Conservation (phyloP, 2,888 invertebrate species). For the Pyralis farinalis region DNA sequence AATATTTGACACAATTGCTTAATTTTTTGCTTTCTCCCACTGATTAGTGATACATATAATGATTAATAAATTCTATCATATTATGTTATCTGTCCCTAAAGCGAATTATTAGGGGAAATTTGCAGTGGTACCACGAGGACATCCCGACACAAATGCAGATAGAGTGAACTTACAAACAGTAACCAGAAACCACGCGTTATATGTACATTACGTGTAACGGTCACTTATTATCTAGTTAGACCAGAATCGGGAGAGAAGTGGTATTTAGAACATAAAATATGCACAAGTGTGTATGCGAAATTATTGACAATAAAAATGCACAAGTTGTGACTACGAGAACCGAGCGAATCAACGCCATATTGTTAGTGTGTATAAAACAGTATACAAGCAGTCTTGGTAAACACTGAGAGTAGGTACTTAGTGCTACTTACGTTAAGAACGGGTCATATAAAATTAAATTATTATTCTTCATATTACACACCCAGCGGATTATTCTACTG, state of each 20-base stretch:
- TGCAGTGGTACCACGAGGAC: not conserved
- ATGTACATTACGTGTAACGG: slow-evolving; percentile 19
- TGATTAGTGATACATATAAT: too few species aligned
- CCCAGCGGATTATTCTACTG: slow-evolving; percentile 54
- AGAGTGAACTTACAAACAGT: slow-evolving; percentile 14
- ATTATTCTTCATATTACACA: slow-evolving; percentile 65
- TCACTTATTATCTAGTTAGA: slow-evolving; percentile 53
- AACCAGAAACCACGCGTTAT: slow-evolving; percentile 19
- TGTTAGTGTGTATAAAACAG: slow-evolving; percentile 66
- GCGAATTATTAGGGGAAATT: too few species aligned
- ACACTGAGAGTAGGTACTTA: slow-evolving; percentile 78
- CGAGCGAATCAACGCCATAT: slow-evolving; percentile 47
- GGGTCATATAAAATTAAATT: slow-evolving; percentile 73
- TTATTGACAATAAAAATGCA: slow-evolving; percentile 77
- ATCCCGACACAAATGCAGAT: slow-evolving; percentile 8
- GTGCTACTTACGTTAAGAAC: slow-evolving; percentile 67
- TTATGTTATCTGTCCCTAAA: too few species aligned
- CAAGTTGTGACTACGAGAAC: slow-evolving; percentile 75
- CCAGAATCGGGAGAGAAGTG: slow-evolving; percentile 48
- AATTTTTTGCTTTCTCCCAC: too few species aligned
- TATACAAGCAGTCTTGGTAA: slow-evolving; percentile 80
- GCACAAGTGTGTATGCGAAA: slow-evolving; percentile 60
- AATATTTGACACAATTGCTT: too few species aligned
- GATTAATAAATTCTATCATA: too few species aligned
- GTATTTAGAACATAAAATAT: slow-evolving; percentile 47